Conservation (phyloP, 2,797 vertebrate species). For the Rallus crepitans region DNA sequence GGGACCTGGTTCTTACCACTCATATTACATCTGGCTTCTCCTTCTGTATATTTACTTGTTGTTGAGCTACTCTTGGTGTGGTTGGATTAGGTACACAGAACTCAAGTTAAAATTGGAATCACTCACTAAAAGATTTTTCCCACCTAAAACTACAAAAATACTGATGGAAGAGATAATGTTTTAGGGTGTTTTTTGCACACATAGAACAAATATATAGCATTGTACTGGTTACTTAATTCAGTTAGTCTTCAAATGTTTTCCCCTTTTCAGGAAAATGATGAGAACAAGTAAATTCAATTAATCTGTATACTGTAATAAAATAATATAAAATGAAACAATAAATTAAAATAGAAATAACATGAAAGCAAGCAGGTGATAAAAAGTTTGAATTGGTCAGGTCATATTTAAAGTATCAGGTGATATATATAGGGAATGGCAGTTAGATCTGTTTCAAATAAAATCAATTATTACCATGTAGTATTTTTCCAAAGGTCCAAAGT, state of each 20-base stretch:
- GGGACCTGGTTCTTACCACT: not conserved
- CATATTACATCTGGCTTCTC: not conserved
- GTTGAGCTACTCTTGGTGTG: not conserved
- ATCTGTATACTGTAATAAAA: not conserved
- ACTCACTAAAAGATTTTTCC: not conserved
- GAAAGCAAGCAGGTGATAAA: not conserved
- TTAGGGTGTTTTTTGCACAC: not conserved
- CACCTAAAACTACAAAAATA: not conserved
- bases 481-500: not conserved
- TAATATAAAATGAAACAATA: conserved; percentile 1
- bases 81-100: not conserved
- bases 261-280: not conserved
- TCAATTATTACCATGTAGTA: not conserved
- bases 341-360: not conserved
- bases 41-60: not conserved
- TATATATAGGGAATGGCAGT: not conserved
- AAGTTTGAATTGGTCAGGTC: not conserved
- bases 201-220: not conserved
- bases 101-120: not conserved
- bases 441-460: not conserved
- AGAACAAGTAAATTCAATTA: not conserved
- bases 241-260: not conserved
- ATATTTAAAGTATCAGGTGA: not conserved
- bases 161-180: not conserved
- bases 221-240: not conserved